phyloP scores from a whole-genome alignment of 2,888 invertebrate genomes.

The Athrips mouffetella region DNA sequence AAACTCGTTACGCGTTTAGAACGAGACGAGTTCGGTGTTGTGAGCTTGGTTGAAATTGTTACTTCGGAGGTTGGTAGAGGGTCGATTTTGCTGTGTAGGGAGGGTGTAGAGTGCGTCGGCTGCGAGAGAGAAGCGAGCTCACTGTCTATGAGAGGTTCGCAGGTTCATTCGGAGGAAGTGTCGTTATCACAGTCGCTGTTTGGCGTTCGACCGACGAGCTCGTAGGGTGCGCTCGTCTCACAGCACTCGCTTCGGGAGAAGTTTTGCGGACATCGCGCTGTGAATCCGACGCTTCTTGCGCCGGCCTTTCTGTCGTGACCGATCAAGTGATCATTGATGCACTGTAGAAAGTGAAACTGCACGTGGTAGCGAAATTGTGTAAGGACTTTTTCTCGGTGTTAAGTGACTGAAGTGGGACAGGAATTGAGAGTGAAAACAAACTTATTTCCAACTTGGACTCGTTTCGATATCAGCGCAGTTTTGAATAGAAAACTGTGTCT shows the following conservation, averaged over 20 bases:
- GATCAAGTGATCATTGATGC: conserved; percentile 54
- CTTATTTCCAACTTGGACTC: conserved; percentile 42
- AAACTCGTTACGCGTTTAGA: conserved; percentile 72
- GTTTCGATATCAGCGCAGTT: conserved; percentile 73
- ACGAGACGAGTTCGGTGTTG: conserved; percentile 52
- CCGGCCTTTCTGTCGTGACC: conserved; percentile 50
- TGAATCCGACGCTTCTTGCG: conserved; percentile 46
- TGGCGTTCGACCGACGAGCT: conserved; percentile 67
- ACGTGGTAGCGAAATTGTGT: conserved; percentile 59
- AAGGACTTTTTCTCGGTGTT: conserved; percentile 51
- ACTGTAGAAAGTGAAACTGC: conserved; percentile 65
- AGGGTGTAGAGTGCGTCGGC: conserved; percentile 45
- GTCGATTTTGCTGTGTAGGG: conserved; percentile 41
- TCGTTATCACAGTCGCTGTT: conserved; percentile 77
- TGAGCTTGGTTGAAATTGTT: conserved; percentile 45
- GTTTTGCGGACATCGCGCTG: conserved; percentile 68
- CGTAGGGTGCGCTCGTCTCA: conserved; percentile 39
- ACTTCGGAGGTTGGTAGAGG: conserved; percentile 45
- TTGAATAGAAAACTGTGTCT: conserved; percentile 65
- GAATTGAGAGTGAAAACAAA: conserved; percentile 41
- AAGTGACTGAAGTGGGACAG: conserved; percentile 51
- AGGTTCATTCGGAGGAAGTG: conserved; percentile 68
- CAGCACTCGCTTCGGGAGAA: conserved; percentile 52
- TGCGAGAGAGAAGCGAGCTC: conserved; percentile 65
- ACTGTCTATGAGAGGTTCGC: conserved; percentile 61